Base-by-base conservation (phyloP, 2,888 invertebrate species). In the Scaptomyza parva region DNA sequence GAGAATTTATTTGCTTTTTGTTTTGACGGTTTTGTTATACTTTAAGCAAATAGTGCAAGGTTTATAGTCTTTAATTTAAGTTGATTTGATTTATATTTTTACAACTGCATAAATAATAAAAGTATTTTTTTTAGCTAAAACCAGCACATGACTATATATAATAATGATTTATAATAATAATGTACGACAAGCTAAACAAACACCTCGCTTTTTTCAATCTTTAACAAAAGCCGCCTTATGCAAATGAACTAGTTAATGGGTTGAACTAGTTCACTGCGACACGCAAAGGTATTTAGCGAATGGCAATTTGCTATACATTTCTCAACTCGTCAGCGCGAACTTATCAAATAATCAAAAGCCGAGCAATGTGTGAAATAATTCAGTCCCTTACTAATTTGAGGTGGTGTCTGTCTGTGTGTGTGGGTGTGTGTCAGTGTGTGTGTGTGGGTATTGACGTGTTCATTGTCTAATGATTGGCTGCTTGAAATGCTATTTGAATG, bases 401-500 rank as follows among this genome's bases (percentile, higher is more conserved):
- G 30, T 37, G 39, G 37, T 12, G 4, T 26, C 39, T 22, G 40
- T 40, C n/a, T 51, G 35, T 30, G 53, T 54, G 54, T 55, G 44
- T 64, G 51, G 18, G 41, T 41, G 17, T 51, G 35, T 30, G 53
- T 54, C 51, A 52, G 44, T 39, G 30, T 11, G 4, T 26, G 51
- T 22, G 35, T 40, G 17, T 51, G 35, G 24, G 53, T 54, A 54
- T 55, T 35, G 5, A 18, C 22, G 20, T 40, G 40, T 12, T 40
- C 44, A 26, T 44, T 17, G 14, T 11, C 48, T 4, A 37, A 18
- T 1, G 2, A 39, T 59, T 41, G 55, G 41, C 55, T 40, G 53
- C 40, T 51, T 58, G 66, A 58, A 60, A 66, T 71, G 75, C 65
- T 70, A 82, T 84, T 85, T 87, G 79, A 84, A 84, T 84, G 85